Evolutionary conservation across 2,113 vertebrate species (phyloP), one percentile per base, ranked within the genome.

Genomic region (Archilochus colubris): DNA sequence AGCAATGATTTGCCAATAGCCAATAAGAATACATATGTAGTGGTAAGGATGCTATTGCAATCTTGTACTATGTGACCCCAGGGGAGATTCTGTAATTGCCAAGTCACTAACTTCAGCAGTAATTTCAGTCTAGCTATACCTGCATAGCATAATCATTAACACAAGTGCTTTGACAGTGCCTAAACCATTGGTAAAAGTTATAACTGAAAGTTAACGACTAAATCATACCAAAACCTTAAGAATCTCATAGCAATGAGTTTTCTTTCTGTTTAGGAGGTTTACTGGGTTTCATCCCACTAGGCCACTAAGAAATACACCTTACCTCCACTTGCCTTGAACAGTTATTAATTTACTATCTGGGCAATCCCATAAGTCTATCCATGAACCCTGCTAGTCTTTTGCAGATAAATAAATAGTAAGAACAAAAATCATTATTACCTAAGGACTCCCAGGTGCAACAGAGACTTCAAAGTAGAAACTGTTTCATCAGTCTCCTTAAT

Each of bases 71-170:
- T 72, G 44, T 6, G 3, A 94, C 91, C 76, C 53, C 64, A 75
- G 93, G 93, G 91, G 82, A 94, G 72, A 58, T 68, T 91, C 61
- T 82, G 76, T 94, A 95, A 94, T 83, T 96, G 91, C 55, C 74
- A 76, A 95, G 82, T 75, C 91, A 83, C 91, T 94, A 91, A 72
- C 76, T 94, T 86, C 91, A 86, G 76, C 76, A 78, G 53, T 70
- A 91, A 88, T 91, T 93, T 91, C 85, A 86, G 27, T 53, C 51
- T 70, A 82, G 79, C 55, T 87, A 22, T 80, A 91, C 82, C 50
- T 90, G 61, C 61, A 75, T 3, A 70, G 91, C 68, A 86, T 83
- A 94, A 83, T 86, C 80, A 93, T 95, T 91, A 94, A 90, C 59
- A 89, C 31, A 64, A 95, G 61, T 70, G 51, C 76, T 88, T 88